Evolutionary conservation across 2,797 vertebrate genomes (phyloP).

Genomic region (Sciurus carolinensis): DNA sequence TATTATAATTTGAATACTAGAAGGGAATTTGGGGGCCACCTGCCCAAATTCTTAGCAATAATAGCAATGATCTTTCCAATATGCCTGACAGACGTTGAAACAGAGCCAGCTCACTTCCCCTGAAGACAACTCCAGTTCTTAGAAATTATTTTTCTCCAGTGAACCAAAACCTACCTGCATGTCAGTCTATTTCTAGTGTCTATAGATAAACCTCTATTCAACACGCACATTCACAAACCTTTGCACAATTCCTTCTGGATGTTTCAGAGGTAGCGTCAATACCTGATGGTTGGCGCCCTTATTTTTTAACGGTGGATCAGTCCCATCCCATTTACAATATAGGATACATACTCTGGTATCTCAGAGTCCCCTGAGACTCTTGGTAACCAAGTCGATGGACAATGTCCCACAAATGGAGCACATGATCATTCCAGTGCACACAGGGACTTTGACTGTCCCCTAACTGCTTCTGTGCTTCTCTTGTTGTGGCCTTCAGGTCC

Average conservation of each 20-base stretch:
- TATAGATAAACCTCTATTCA: not conserved
- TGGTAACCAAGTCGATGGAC: not conserved
- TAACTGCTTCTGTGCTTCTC: not conserved
- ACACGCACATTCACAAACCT: not conserved
- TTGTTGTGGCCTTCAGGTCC: not conserved
- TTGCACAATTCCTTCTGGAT: not conserved
- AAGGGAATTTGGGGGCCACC: not conserved
- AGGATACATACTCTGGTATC: not conserved
- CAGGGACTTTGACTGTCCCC: not conserved
- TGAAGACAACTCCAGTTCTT: not conserved
- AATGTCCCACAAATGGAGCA: not conserved
- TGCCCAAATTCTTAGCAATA: slow-evolving; percentile 2
- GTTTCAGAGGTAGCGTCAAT: not conserved
- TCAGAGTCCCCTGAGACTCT: not conserved
- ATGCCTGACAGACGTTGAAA: not conserved
- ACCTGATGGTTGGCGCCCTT: not conserved
- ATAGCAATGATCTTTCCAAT: not conserved
- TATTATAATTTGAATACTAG: slow-evolving; percentile 1
- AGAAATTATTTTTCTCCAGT: not conserved
- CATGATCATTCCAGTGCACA: no score
- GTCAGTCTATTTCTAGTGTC: not conserved
- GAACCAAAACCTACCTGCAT: not conserved
- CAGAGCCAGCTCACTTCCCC: not conserved
- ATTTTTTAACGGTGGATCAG: not conserved
- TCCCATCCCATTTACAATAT: not conserved